These are phyloP conservation scores for Pterobdella sp. DNA, from an alignment of 2,888 invertebrate species.

Conservation along the genomic window DNA sequence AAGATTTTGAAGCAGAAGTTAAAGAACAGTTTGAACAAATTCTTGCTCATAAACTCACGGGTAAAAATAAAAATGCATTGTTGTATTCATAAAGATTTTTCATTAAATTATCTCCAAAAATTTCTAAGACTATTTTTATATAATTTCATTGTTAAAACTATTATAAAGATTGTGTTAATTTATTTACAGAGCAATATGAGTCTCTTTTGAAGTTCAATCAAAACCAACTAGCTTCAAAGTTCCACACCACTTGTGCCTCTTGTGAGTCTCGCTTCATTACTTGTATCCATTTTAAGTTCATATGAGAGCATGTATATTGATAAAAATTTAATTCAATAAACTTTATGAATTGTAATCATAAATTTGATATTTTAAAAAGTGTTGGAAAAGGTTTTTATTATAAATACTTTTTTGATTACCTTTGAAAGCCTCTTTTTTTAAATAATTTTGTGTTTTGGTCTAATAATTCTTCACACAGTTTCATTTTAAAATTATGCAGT, in stretches of 20 bases:
- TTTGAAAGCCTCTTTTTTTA: too few relatives aligned
- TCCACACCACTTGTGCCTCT: neutral
- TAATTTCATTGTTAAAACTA: too few relatives aligned
- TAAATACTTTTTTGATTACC: neutral
- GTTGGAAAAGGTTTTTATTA: neutral
- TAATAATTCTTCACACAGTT: too few relatives aligned
- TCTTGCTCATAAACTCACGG: slow-evolving; percentile 6
- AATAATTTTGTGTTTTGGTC: too few relatives aligned
- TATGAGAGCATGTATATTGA: neutral
- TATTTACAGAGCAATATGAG: slow-evolving; percentile 10
- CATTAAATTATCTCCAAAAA: too few relatives aligned
- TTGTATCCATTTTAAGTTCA: neutral
- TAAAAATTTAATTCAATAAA: neutral
- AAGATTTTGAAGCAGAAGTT: neutral
- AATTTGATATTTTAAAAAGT: neutral
- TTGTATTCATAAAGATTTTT: too few relatives aligned
- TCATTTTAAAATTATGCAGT: too few relatives aligned
- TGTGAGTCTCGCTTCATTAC: neutral
- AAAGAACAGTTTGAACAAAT: slow-evolving; percentile 5
- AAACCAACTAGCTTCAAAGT: neutral
- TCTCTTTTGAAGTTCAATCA: neutral
- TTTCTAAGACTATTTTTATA: too few relatives aligned
- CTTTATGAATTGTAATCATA: neutral
- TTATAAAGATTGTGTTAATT: too few relatives aligned
- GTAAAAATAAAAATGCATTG: too few relatives aligned